A percentile compares a stretch with the other conserved stretches of the same genome.
phyloP scores from a whole-genome alignment of 2,113 vertebrate species.

The Campylomormyrus numenius region DNA sequence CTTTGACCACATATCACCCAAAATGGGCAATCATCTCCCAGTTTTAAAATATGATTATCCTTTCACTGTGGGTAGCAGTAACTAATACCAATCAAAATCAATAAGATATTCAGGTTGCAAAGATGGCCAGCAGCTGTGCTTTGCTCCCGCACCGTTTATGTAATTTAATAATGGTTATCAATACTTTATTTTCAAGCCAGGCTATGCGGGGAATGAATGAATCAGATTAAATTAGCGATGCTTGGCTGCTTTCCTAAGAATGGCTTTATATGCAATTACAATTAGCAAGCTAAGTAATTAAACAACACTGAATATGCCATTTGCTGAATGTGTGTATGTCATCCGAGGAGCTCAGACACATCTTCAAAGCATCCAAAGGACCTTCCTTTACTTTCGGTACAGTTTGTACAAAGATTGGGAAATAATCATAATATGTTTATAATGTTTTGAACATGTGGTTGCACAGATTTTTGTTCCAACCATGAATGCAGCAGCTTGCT shows the following conservation, averaged over 20 bases:
- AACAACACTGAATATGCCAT: slow-evolving; percentile 51
- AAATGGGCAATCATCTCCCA: background rate
- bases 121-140: slow-evolving; percentile 58
- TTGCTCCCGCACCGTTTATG: slow-evolving; percentile 54
- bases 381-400: background rate
- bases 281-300: slow-evolving; percentile 62
- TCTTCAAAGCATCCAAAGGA: background rate
- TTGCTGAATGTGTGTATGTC: slow-evolving; percentile 54
- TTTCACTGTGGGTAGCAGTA: background rate
- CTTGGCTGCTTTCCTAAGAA: slow-evolving; percentile 52
- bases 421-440: background rate
- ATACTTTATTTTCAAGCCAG: slow-evolving; percentile 67
- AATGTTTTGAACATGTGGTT: background rate
- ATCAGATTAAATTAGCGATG: slow-evolving; percentile 57
- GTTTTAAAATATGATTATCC: background rate
- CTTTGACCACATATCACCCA: background rate
- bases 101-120: slow-evolving; percentile 60
- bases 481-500: background rate
- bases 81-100: slow-evolving; percentile 55
- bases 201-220: slow-evolving; percentile 57
- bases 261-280: slow-evolving; percentile 55
- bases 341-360: slow-evolving; percentile 40
- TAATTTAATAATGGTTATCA: slow-evolving; percentile 66
- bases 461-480: background rate
- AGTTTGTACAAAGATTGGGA: background rate